Conservation (phyloP, 30 jellyfish, hydroid and myxozoan genomes). For the Cassiopea andromeda region DNA sequence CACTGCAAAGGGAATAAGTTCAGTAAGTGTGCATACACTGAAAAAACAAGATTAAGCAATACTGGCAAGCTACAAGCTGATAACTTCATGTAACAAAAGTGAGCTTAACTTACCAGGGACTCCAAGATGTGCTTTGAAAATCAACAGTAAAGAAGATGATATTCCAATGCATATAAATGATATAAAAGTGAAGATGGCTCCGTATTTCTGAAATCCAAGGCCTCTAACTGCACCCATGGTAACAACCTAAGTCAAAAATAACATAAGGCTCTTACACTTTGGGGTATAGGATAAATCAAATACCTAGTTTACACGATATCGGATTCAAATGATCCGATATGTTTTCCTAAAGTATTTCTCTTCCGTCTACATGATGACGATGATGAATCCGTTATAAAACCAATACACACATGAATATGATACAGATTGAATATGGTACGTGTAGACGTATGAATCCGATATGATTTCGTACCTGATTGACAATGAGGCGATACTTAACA, state of each 20-base stretch:
- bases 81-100: background rate
- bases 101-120: slow-evolving; percentile 31
- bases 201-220: slow-evolving; percentile 57
- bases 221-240: slow-evolving; percentile 60
- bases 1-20: no score
- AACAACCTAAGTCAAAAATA: slow-evolving; percentile 14
- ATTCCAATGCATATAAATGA: slow-evolving; percentile 48
- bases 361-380: no score
- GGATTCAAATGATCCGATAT: background rate
- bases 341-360: background rate
- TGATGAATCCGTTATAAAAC: no score
- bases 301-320: background rate
- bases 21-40: no score
- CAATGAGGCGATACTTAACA: background rate
- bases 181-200: slow-evolving; percentile 48
- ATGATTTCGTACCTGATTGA: background rate
- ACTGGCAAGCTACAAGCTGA: no score
- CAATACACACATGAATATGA: background rate
- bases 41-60: no score
- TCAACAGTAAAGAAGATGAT: slow-evolving; percentile 8
- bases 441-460: no score
- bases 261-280: background rate
- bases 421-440: background rate
- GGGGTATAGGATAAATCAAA: no score
- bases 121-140: slow-evolving; percentile 42